Base-by-base conservation (phyloP, 2,113 vertebrate species). In the Zosterops japonicus region DNA sequence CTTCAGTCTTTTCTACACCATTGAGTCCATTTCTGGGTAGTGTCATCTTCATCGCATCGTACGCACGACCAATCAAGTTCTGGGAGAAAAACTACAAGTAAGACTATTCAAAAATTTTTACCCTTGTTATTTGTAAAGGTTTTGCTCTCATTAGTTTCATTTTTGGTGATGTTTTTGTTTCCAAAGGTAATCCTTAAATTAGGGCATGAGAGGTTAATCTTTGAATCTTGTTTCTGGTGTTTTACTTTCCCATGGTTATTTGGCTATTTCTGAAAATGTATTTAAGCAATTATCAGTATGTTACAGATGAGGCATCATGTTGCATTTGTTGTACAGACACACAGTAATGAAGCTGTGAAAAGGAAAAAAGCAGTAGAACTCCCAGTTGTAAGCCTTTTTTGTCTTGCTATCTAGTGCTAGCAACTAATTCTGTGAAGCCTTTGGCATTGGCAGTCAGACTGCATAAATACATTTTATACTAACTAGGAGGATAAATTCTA, bases 81-180 rank as follows among this genome's bases (percentile, higher is more conserved):
- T 99, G 99, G 99, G 99, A 99, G 96, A 98, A 99, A 85, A 99
- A 99, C 96, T 99, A 99, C 98, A 99, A 99, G 99, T 99, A 98
- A 99, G 99, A 80, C 19, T 78, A 29, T 81, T 81, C 18, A 67
- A 55, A 87, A 20, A 84, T 59, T 61, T 83, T 42, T 87, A 8
- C 6, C 25, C 5, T 44, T 84, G 29, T 57, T 91, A 11, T 71
- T 96, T 72, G 18, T 78, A 50, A 79, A 65, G 36, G 9, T 41
- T 92, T 83, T 90, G 6, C 11, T 87, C 33, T 83, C 28, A 18
- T 47, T 79, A 50, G 10, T 80, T 81, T 75, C 0, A 42, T 53
- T 83, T 87, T 64, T 92, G 76, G 33, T 74, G 24, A 5, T 72
- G 28, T 81, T 87, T 84, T 65, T 75, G 5, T 79, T 82, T 86